Evolutionary conservation across 1,140 invertebrate genomes (phyloP), one percentile per base, ranked within the genome.

Genomic region (Drosophila pruinosa): DNA sequence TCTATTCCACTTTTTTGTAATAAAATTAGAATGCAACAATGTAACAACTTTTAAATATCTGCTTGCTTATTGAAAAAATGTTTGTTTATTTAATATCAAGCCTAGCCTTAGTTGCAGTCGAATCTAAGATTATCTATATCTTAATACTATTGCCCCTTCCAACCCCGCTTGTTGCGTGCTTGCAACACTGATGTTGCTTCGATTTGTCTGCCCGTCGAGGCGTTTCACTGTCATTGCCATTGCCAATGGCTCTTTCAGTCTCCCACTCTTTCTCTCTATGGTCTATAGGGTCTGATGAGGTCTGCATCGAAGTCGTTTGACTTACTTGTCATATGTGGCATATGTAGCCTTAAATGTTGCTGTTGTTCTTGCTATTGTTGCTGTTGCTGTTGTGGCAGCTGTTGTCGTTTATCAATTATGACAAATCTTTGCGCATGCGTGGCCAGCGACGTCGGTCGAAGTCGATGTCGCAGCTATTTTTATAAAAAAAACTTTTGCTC

Each of bases 401-500:
- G 81, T 75, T 86, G 81, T 77, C 86, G 79, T 89, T 89, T 89
- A 89, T 89, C 86, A 89, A 89, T 89, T 89, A 89, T 89, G 86
- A 89, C 86, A 89, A 89, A 89, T 89, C 86, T 89, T 89, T 89
- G 86, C 86, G 86, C 86, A 89, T 89, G 86, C 86, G 86, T 89
- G 78, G 80, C 86, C 80, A 81, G 70, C 62, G 62, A 67, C 72
- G 72, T 75, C 72, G 50, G 53, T 36, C 17, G 54, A 12, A 45
- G 43, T 22, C 38, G 38, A 7, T 3, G 45, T 48, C 78, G 73
- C 52, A 64, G 81, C 81, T 86, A 85, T 85, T 86, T 86, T 86
- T 85, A 76, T 77, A 86, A 79, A 22, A 81, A 86, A 79, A 22
- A 81, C 69, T 67, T 86, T 72, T 58, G 43, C 69, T 68, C 67